phyloP scores from a whole-genome alignment of 2,113 vertebrate genomes.

The Scopus umbretta region DNA sequence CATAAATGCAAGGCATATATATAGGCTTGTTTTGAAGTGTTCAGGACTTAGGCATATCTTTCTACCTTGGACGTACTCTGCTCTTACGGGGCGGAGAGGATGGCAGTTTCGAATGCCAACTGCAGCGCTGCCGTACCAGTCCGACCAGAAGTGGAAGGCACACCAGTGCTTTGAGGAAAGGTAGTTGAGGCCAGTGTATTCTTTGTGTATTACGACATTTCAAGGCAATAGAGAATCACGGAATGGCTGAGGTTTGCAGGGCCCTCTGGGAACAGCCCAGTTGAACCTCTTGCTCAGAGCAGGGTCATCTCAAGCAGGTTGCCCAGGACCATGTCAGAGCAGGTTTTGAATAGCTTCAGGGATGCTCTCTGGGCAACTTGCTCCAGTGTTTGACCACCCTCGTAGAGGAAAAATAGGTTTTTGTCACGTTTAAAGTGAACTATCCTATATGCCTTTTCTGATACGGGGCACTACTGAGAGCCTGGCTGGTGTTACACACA shows the following conservation, averaged over 20 bases:
- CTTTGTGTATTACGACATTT: neutral
- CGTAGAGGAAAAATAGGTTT: neutral
- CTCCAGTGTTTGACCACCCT: neutral
- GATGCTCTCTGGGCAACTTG: neutral
- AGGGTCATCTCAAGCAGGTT: neutral
- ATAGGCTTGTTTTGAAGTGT: neutral
- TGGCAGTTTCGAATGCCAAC: neutral
- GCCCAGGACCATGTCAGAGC: neutral
- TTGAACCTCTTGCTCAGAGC: neutral
- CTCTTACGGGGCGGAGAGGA: neutral
- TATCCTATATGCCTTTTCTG: neutral
- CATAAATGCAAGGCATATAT: neutral
- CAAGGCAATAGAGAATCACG: neutral
- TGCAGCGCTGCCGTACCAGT: too few species aligned
- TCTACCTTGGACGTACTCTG: neutral
- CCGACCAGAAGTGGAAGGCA: neutral
- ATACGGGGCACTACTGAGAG: neutral
- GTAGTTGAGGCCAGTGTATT: neutral
- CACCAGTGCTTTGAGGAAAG: neutral
- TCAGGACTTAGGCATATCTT: neutral
- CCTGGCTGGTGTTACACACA: neutral
- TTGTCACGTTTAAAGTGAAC: neutral
- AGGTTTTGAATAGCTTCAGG: neutral
- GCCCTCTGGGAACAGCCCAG: neutral
- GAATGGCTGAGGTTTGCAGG: neutral